Percentiles rank a stretch among this genome's conserved stretches.
Conservation (phyloP, 2,888 invertebrate genomes). For the Chloroclysta siterata region DNA sequence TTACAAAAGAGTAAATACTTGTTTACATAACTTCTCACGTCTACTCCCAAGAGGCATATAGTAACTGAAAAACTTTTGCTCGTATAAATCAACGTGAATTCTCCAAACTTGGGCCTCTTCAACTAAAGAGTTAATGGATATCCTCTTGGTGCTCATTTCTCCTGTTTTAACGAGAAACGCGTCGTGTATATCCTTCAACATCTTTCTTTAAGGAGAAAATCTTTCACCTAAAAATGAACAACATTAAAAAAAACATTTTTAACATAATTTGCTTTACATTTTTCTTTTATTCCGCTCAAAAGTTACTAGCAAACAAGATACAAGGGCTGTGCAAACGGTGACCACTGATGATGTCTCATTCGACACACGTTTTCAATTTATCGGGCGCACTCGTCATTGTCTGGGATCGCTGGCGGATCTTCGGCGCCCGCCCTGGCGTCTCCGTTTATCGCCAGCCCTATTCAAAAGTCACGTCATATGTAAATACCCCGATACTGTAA, state of each 20-base stretch:
- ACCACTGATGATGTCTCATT: slow-evolving; percentile 58
- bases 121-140: slow-evolving; percentile 29
- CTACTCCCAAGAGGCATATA: slow-evolving; percentile 26
- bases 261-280: neutral
- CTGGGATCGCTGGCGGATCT: slow-evolving; percentile 49
- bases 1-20: slow-evolving; percentile 23
- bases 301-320: slow-evolving; percentile 31
- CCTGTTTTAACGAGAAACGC: slow-evolving; percentile 7
- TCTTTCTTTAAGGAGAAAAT: neutral
- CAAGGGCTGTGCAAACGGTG: slow-evolving; percentile 45
- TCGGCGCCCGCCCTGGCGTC: slow-evolving; percentile 59
- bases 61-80: slow-evolving; percentile 34
- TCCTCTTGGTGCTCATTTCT: slow-evolving; percentile 22
- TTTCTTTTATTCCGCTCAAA: slow-evolving; percentile 45
- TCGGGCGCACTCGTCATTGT: slow-evolving; percentile 58
- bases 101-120: slow-evolving; percentile 25
- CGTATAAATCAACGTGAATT: slow-evolving; percentile 30
- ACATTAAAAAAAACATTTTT: neutral
- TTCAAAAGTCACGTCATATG: slow-evolving; percentile 63
- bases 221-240: neutral
- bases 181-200: neutral
- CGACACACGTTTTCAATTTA: slow-evolving; percentile 80
- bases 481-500: slow-evolving; percentile 53
- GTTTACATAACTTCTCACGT: slow-evolving; percentile 25
- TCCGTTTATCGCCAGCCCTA: slow-evolving; percentile 59